Evolutionary conservation across 2,888 invertebrate species (phyloP).

Genomic region (Eledona agricola): DNA sequence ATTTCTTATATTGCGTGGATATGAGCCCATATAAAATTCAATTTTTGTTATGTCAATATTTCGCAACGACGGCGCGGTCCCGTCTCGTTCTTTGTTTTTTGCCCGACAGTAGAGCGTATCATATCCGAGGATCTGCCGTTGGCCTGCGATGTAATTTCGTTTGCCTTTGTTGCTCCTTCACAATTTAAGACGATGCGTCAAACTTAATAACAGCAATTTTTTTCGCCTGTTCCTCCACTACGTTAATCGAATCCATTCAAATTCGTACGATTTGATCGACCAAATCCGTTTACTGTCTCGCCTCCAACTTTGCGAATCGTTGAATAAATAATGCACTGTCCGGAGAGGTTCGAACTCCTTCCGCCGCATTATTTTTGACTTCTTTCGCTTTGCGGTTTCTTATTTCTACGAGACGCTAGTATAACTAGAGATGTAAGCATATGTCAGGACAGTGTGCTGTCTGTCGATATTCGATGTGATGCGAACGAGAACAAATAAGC

Average conservation of each 20-base stretch:
- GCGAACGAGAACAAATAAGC: too few species aligned
- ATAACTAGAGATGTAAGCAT: too few species aligned
- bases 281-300: too few species aligned
- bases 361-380: too few species aligned
- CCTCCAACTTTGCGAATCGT: too few species aligned
- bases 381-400: too few species aligned
- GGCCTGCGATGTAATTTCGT: conserved; percentile 31
- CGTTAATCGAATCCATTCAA: conserved; percentile 2
- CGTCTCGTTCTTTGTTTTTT: conserved; percentile 35
- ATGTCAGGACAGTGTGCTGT: too few species aligned
- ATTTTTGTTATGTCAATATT: conserved; percentile 48
- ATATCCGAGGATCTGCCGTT: conserved; percentile 32
- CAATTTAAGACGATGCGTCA: conserved; percentile 17
- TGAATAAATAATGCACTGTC: too few species aligned
- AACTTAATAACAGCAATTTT: conserved; percentile 14
- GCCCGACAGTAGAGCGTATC: conserved; percentile 32
- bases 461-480: too few species aligned
- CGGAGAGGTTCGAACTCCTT: too few species aligned
- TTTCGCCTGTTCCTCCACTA: background rate
- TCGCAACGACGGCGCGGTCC: conserved; percentile 33
- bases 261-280: too few species aligned
- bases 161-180: conserved; percentile 31
- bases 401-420: too few species aligned
- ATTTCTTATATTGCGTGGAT: conserved; percentile 50
- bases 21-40: conserved; percentile 53